Evolutionary conservation across 2,888 invertebrate species (phyloP).

Genomic region (Tenthredo scrophulariae): DNA sequence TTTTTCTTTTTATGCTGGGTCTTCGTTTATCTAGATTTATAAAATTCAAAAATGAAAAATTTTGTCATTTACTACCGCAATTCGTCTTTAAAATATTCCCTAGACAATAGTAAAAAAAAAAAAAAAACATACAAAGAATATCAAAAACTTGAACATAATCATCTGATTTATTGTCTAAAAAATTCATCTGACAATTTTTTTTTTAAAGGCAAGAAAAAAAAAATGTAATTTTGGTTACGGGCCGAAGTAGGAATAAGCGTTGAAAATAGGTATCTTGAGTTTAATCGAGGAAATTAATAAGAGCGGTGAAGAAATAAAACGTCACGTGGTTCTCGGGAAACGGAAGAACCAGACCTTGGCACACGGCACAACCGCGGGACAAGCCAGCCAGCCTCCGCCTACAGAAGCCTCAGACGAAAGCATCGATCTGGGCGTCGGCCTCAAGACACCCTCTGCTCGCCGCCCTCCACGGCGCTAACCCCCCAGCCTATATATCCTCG

Average conservation of each 20-base stretch:
- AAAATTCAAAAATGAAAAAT: background rate
- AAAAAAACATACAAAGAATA: no score
- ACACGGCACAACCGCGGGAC: slow-evolving; percentile 54
- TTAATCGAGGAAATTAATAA: slow-evolving; percentile 10
- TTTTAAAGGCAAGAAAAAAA: background rate
- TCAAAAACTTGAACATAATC: background rate
- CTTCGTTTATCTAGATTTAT: background rate
- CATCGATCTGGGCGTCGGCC: slow-evolving; percentile 77
- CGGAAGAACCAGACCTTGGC: slow-evolving; percentile 49
- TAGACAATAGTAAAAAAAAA: no score
- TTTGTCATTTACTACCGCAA: background rate
- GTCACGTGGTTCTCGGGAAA: slow-evolving; percentile 31
- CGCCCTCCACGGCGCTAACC: slow-evolving; percentile 45
- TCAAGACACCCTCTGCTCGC: slow-evolving; percentile 67
- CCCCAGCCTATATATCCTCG: slow-evolving; percentile 56
- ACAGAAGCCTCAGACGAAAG: slow-evolving; percentile 74
- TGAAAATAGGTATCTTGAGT: slow-evolving; percentile 13
- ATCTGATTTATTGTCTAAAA: background rate
- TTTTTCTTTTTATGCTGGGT: no score
- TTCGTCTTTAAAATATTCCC: background rate
- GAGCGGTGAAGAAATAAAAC: slow-evolving; percentile 17
- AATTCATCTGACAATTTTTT: background rate
- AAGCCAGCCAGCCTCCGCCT: slow-evolving; percentile 67
- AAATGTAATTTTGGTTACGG: background rate
- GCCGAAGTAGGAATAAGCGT: background rate